Conservation (phyloP, 2,113 vertebrate species). For the Emydura subglobosa region DNA sequence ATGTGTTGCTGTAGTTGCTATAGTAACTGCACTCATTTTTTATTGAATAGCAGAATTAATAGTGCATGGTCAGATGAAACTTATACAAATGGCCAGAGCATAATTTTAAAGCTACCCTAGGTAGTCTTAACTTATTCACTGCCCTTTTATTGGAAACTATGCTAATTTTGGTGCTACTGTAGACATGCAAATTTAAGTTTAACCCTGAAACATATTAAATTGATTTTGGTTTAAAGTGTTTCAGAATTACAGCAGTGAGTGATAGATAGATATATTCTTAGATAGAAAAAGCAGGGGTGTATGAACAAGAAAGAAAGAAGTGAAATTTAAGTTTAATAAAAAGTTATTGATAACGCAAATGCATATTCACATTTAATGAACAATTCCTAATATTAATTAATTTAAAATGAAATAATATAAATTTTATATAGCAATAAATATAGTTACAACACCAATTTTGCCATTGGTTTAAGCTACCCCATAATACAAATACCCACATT, state of each 20-base stretch:
- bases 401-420: background rate
- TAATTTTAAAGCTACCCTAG: conserved; percentile 6
- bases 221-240: background rate
- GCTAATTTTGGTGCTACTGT: background rate
- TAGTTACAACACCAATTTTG: background rate
- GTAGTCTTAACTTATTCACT: background rate
- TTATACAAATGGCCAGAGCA: background rate
- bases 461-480: background rate
- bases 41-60: conserved; percentile 1
- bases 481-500: background rate
- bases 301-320: background rate
- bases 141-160: background rate
- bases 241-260: background rate
- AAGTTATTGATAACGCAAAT: background rate
- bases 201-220: background rate
- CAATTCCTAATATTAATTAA: background rate
- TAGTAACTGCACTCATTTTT: conserved; percentile 1
- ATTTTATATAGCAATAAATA: background rate
- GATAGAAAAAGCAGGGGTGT: background rate
- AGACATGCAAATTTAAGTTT: background rate
- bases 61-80: background rate
- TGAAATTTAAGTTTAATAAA: background rate
- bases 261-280: background rate
- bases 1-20: background rate
- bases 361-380: background rate